Evolutionary conservation across 1,140 invertebrate genomes (phyloP).

Genomic region (Heliconius eleuchia): DNA sequence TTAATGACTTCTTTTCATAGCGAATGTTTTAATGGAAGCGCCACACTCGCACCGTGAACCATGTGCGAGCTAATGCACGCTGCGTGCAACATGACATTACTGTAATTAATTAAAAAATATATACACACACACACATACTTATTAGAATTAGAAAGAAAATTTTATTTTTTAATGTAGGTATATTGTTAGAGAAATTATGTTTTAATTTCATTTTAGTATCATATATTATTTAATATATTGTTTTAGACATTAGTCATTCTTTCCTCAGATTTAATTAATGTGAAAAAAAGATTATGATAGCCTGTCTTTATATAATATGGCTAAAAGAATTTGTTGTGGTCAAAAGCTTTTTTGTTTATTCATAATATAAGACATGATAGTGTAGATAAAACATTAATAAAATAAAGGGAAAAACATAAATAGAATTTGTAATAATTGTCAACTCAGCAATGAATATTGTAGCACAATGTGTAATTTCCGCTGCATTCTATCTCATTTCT

Average conservation of each 20-base stretch:
- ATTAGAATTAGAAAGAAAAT: background rate
- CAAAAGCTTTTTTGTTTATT: background rate
- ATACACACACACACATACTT: background rate
- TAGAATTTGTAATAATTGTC: slow-evolving; percentile 32
- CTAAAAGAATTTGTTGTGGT: background rate
- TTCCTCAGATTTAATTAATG: too few relatives aligned
- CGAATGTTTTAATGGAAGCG: slow-evolving; percentile 14
- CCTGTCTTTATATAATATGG: too few relatives aligned
- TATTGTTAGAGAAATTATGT: background rate
- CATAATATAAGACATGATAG: background rate
- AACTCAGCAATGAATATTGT: slow-evolving; percentile 51
- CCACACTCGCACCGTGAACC: slow-evolving; percentile 1
- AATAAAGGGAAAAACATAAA: slow-evolving; percentile 1
- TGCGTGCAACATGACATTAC: slow-evolving; percentile 18
- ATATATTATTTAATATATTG: too few relatives aligned
- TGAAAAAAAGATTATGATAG: too few relatives aligned
- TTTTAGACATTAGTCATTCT: too few relatives aligned
- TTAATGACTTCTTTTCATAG: slow-evolving; percentile 43
- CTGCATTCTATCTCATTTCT: slow-evolving; percentile 70
- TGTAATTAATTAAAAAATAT: slow-evolving; percentile 14
- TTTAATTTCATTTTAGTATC: background rate
- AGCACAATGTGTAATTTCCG: slow-evolving; percentile 71
- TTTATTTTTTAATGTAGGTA: background rate
- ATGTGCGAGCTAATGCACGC: background rate
- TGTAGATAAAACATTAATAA: background rate